Base-by-base conservation (phyloP, 1,140 invertebrate genomes). In the Propsilocerus akamusi region DNA sequence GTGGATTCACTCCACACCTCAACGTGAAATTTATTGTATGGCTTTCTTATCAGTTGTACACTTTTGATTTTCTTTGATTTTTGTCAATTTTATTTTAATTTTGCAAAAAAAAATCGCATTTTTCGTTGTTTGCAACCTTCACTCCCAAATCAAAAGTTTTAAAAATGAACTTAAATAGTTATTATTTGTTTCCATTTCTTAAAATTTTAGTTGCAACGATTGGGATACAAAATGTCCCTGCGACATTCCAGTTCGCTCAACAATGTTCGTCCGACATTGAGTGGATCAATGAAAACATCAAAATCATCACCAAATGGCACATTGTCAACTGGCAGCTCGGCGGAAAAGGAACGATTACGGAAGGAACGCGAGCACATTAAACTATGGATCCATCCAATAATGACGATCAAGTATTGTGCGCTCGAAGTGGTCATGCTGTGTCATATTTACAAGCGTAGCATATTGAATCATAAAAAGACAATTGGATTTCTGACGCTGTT, bases 331-430 rank as follows among this genome's bases (percentile, higher is more conserved):
- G 48, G 48, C 28, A 53, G 34, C 2, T 5, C 23, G 1, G 46
- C 28, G 11, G 47, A 58, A 55, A 69, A 66, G 60, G 62, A 68
- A 54, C 61, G 61, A 50, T 69, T 72, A 49, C 56, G 58, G 12
- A 54, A 59, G 54, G 75, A 79, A 57, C 61, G 74, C 11, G 71
- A 73, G 59, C 75, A 76, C 58, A 65, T 94, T 54, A 87, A 93
- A 26, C 62, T 97, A 51, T 96, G 90, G 90, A 75, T 82, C 59
- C 77, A 77, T 60, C 92, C 92, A 23, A 59, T 94, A 46, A 75
- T 70, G 52, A 94, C 90, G 10, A 55, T 90, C 28, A 80, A 86
- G 60, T 94, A 89, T 70, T 92, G 87, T 69, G 60, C 79, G 56
- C 73, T 74, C 56, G 90, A 95, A 76, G 65, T 83, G 54, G 61